Conservation (phyloP, 2,888 invertebrate genomes). For the Drosophila testacea region DNA sequence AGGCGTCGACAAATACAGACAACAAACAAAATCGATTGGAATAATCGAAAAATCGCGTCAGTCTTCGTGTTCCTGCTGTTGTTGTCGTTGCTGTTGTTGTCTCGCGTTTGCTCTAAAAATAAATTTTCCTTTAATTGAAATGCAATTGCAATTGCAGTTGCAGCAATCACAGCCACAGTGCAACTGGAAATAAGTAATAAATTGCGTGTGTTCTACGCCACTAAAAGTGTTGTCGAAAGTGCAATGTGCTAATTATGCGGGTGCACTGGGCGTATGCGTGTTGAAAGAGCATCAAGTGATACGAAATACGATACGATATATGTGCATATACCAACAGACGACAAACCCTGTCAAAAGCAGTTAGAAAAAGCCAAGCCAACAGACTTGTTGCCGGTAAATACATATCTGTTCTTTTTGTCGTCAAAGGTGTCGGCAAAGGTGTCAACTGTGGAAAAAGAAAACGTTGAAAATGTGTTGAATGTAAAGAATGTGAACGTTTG, state of each 20-base stretch:
- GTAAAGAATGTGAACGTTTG: constrained; percentile 21
- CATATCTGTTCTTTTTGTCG: constrained; percentile 37
- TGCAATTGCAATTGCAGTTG: constrained; percentile 31
- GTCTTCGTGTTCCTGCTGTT: constrained; percentile 1
- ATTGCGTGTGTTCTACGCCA: constrained; percentile 41
- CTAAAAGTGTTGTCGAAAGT: constrained; percentile 50
- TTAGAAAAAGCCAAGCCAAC: not conserved
- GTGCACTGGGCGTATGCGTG: constrained; percentile 70
- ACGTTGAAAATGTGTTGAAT: constrained; percentile 15
- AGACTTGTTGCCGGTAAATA: constrained; percentile 53
- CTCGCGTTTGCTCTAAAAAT: constrained; percentile 18
- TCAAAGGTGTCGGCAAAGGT: constrained; percentile 8
- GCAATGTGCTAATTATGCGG: constrained; percentile 78
- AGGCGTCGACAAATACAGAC: constrained; percentile 43
- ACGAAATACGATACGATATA: constrained; percentile 1
- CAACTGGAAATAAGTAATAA: constrained; percentile 53
- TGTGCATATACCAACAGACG: not conserved
- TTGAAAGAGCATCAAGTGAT: constrained; percentile 40
- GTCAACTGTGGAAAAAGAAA: constrained; percentile 26
- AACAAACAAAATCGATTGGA: constrained; percentile 72
- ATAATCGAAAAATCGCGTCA: constrained; percentile 70
- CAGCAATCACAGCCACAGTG: constrained; percentile 31
- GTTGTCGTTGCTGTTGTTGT: constrained; percentile 6
- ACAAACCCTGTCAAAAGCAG: constrained; percentile 42
- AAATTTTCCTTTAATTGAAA: constrained; percentile 50